Evolutionary conservation across 2,113 vertebrate genomes (phyloP), one percentile per base, ranked within the genome.

Genomic region (Erpornis zantholeuca): DNA sequence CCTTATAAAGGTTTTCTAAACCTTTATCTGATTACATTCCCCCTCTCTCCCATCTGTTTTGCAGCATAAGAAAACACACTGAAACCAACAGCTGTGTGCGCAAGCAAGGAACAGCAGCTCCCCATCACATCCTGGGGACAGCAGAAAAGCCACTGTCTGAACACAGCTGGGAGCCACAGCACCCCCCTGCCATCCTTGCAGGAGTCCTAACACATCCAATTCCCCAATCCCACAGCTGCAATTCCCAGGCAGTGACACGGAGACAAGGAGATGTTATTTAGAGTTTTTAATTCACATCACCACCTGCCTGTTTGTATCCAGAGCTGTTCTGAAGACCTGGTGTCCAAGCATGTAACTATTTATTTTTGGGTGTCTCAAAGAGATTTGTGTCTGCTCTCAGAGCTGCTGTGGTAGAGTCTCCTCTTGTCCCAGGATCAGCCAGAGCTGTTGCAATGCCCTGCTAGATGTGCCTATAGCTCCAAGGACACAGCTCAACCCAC

Each of bases 331-430:
- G 40, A 78, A 54, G 56, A 53, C n/a, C 42, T 54, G 2, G 2
- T 3, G 2, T 27, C n/a, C 0, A 0, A 83, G n/a, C 1, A 0
- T 7, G 28, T 16, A 75, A 29, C 56, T 69, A 35, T 64, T 71
- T 71, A 35, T 79, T 60, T 35, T 0, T 59, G 40, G 28, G 8
- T 72, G 10, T 84, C 45, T 70, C 56, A 38, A 4, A 1, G 54
- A 63, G 65, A 36, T 16, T 42, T 63, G n/a, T 5, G 7, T 45
- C 38, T 47, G 40, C 88, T 81, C 35, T 33, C 44, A 59, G 65
- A 68, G 50, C 29, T 66, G 60, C 65, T 66, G 22, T 0, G 0
- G 64, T 24, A 53, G 54, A 38, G 42, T 35, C 15, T 10, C 42
- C 31, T 57, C 73, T n/a, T 0, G 0, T 76, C 40, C 49, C 0